Base-by-base conservation (phyloP, 2,113 vertebrate genomes). In the Notiomystis cincta region DNA sequence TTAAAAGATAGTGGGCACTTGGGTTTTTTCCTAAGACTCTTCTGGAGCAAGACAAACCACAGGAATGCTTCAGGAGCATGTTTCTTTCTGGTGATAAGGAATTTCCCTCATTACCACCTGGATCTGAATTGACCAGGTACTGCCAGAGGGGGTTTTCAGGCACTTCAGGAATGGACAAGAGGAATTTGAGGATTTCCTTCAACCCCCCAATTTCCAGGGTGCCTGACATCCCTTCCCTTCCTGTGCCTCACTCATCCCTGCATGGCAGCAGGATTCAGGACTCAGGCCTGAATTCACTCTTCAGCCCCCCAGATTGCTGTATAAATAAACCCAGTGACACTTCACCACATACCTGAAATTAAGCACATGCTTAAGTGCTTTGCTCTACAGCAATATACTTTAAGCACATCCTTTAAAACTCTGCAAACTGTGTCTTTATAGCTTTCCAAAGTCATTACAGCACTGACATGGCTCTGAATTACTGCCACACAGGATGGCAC, bases 301-400 rank as follows among this genome's bases (percentile, higher is more conserved):
- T 38, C 76, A 90, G 62, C 79, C 76, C 20, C 58, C 50, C 82
- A 35, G 51, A 47, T 5, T 75, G 67, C 57, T 71, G 69, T 11
- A 92, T 79, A 95, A 96, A 94, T 94, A 95, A 96, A 90, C 33
- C 90, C 37, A 81, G 5, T 51, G 87, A 88, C 92, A 94, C 64
- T 78, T 97, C 30, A 78, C 82, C 80, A 75, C 75, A 78, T 56
- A 94, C 71, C 95, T 93, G 82, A 90, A 96, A 92, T 95, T 96
- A 96, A 94, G 90, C 95, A 96, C 87, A 78, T 13, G 56, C 79
- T 96, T 94, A 96, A 94, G 71, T 95, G 88, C 90, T 95, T 95
- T 92, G 51, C 85, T 95, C 87, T 95, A 97, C 88, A 97, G 95
- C 93, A 90, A 92, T 96, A 96, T 96, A 94, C 90, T 96, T 96